Evolutionary conservation across 2,797 vertebrate species (phyloP).

Genomic region (Rhyacichthys aspro): DNA sequence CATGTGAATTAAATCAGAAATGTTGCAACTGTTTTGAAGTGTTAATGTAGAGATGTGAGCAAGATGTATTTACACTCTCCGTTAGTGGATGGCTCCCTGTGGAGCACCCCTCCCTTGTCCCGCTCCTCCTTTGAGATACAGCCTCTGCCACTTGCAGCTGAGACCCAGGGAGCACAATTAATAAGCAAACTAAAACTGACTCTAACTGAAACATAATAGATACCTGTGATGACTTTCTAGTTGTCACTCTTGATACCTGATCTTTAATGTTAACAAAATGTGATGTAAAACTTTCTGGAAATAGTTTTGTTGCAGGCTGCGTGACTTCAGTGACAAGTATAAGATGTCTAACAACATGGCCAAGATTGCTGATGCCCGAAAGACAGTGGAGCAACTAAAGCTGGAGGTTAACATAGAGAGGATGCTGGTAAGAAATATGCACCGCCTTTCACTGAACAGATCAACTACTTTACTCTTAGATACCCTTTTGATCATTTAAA

Average conservation of each 20-base stretch:
- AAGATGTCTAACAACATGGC: constrained; percentile 95
- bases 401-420: constrained; percentile 93
- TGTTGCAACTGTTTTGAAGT: constrained; percentile 16
- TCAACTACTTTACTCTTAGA: too few relatives aligned
- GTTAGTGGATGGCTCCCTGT: constrained; percentile 35
- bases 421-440: constrained; percentile 84
- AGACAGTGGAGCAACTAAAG: constrained; percentile 91
- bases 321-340: constrained; percentile 12
- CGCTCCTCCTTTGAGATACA: constrained; percentile 69
- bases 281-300: neutral
- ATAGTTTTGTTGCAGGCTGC: constrained; percentile 24
- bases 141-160: constrained; percentile 76
- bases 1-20: constrained; percentile 10
- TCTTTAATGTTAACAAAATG: too few relatives aligned
- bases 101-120: constrained; percentile 48
- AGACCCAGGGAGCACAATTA: constrained; percentile 76
- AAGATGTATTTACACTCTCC: constrained; percentile 61
- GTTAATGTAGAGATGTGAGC: constrained; percentile 36
- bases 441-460: too few relatives aligned
- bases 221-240: constrained; percentile 19
- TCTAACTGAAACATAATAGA: constrained; percentile 15
- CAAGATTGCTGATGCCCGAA: constrained; percentile 90
- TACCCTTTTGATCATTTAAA: too few relatives aligned
- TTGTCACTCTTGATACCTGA: too few relatives aligned
- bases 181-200: constrained; percentile 78